Percentiles rank a stretch among this genome's conserved stretches.
Conservation (phyloP, 2,113 vertebrate genomes). For the Oreotragus oreotragus region DNA sequence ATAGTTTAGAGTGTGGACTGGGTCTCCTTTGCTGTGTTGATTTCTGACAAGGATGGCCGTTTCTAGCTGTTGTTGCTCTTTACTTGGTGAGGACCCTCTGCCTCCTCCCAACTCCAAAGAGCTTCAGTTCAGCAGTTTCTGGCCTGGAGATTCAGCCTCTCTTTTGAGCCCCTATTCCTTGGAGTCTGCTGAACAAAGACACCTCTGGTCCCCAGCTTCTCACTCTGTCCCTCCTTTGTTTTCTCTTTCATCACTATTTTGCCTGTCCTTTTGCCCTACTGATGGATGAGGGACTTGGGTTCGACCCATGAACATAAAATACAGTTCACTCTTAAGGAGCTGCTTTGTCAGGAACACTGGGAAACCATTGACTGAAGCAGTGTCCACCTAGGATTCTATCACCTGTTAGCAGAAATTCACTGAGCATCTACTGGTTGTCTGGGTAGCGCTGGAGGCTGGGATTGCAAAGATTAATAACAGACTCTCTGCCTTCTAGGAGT, state of each 20-base stretch:
- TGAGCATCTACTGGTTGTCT: constrained; percentile 4
- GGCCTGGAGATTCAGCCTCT: background rate
- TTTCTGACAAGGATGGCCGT: background rate
- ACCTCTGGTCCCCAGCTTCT: background rate
- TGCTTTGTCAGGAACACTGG: background rate
- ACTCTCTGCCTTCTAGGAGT: background rate
- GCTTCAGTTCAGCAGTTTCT: background rate
- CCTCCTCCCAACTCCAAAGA: background rate
- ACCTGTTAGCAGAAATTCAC: constrained; percentile 13
- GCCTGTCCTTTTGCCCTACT: background rate
- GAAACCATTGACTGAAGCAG: background rate
- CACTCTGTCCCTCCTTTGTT: background rate
- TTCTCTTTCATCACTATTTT: background rate
- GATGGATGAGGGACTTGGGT: background rate
- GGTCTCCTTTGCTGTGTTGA: background rate
- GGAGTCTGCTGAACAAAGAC: constrained; percentile 7
- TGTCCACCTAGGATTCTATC: background rate
- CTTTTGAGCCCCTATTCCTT: background rate
- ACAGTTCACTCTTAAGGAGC: constrained; percentile 7
- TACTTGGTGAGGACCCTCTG: background rate
- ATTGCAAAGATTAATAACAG: background rate
- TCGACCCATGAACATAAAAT: background rate
- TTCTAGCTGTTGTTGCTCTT: background rate
- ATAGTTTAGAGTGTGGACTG: background rate
- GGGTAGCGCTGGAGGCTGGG: background rate